phyloP scores from a whole-genome alignment of 1,140 invertebrate genomes.

The Sarcophaga peregrina region DNA sequence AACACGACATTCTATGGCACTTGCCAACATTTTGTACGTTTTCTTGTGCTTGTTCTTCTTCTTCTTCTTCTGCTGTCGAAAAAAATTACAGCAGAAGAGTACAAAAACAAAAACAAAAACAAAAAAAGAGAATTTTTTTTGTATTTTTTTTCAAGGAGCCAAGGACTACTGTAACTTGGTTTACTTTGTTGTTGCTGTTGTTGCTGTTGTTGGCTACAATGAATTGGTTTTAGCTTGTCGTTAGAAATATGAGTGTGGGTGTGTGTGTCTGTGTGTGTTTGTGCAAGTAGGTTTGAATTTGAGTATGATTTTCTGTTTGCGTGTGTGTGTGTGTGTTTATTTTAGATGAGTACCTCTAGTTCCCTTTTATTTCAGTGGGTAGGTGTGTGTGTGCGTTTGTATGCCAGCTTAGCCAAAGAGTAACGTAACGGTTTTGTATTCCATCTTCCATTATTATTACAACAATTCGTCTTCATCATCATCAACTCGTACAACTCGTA shows the following conservation, averaged over 20 bases:
- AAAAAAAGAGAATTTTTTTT: too few species aligned
- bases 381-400: too few species aligned
- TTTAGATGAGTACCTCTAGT: too few species aligned
- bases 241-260: neutral
- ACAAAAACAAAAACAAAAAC: neutral
- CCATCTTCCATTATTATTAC: neutral
- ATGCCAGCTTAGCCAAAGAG: slow-evolving; percentile 8
- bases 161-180: neutral
- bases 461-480: slow-evolving; percentile 19
- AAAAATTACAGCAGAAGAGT: slow-evolving; percentile 2
- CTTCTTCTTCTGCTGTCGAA: slow-evolving; percentile 4
- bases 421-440: slow-evolving; percentile 5
- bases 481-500: neutral
- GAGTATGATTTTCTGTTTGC: neutral
- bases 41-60: neutral
- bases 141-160: neutral
- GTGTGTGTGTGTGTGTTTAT: neutral
- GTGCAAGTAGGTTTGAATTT: neutral
- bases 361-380: too few species aligned
- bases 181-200: neutral
- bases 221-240: slow-evolving; percentile 24
- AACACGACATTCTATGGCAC: neutral
- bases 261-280: neutral
- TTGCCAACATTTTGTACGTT: slow-evolving; percentile 32
- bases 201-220: neutral